phyloP scores from a whole-genome alignment of 1,140 invertebrate genomes.

The Drosophila subpulchrella region DNA sequence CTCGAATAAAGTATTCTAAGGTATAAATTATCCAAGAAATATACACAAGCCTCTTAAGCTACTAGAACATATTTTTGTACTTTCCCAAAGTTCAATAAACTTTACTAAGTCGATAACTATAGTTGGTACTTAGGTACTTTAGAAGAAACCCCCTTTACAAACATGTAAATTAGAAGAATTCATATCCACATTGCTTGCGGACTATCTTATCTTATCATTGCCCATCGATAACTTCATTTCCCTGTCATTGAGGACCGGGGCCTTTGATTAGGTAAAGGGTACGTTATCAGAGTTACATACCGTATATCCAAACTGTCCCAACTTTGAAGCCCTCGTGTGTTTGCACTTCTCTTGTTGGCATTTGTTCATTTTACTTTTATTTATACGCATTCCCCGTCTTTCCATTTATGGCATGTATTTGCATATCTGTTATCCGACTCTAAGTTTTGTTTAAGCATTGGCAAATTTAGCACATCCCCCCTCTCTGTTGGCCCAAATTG shows the following conservation, averaged over 20 bases:
- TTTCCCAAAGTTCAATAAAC: constrained; percentile 5
- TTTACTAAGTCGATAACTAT: not conserved
- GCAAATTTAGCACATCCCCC: constrained; percentile 51
- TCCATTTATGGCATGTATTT: constrained; percentile 36
- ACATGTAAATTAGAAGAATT: constrained; percentile 15
- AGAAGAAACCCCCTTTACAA: not conserved
- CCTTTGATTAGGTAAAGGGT: constrained; percentile 13
- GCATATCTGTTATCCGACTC: constrained; percentile 52
- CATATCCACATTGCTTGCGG: not conserved
- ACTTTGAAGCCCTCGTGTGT: not conserved
- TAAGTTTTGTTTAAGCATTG: constrained; percentile 55
- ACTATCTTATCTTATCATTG: constrained; percentile 28
- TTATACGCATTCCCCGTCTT: constrained; percentile 15
- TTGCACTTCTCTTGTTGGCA: constrained; percentile 5
- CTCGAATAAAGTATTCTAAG: not conserved
- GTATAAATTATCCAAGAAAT: too few species aligned
- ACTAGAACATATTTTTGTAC: not conserved
- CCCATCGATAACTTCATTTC: constrained; percentile 13
- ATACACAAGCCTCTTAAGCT: not conserved
- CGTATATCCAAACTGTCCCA: constrained; percentile 14
- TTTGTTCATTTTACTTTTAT: constrained; percentile 12
- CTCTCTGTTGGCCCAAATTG: constrained; percentile 32
- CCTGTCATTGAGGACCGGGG: not conserved
- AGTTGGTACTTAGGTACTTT: not conserved
- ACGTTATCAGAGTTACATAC: not conserved